A percentile compares a stretch with the other conserved stretches of the same genome.
Conservation (phyloP, 2,888 invertebrate species). For the Steinernema carpocapsae region DNA sequence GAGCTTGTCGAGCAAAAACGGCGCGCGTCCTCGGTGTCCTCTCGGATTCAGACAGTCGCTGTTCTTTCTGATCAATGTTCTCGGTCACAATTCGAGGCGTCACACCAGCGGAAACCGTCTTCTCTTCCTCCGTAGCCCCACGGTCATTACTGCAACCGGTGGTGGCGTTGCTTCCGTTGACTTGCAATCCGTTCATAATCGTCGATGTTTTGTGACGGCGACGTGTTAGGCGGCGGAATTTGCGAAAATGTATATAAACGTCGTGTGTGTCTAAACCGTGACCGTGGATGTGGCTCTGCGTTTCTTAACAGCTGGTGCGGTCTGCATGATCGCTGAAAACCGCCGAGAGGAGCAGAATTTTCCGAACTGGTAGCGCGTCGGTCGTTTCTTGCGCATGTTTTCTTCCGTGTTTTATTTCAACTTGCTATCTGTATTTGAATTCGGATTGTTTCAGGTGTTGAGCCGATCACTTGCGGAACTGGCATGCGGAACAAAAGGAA, state of each 20-base stretch:
- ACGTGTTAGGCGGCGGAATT: not conserved
- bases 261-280: no score
- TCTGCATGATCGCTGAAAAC: no score
- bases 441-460: not conserved
- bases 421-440: not conserved
- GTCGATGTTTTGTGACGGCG: not conserved
- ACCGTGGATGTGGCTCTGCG: no score
- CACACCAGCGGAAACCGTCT: not conserved
- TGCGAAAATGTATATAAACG: not conserved
- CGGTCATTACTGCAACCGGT: not conserved
- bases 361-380: not conserved
- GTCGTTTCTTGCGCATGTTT: not conserved
- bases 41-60: constrained; percentile 20
- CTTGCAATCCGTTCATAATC: not conserved
- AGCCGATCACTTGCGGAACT: constrained; percentile 19
- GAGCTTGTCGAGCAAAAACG: not conserved
- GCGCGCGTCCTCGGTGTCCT: constrained; percentile 21
- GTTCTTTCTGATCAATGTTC: not conserved
- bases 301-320: no score
- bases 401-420: not conserved
- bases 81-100: not conserved
- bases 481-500: constrained; percentile 25
- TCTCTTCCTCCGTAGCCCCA: not conserved
- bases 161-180: not conserved
- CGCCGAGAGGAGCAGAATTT: no score